Base-by-base conservation (phyloP, 2,113 vertebrate genomes). In the Cynopterus brachyotis region DNA sequence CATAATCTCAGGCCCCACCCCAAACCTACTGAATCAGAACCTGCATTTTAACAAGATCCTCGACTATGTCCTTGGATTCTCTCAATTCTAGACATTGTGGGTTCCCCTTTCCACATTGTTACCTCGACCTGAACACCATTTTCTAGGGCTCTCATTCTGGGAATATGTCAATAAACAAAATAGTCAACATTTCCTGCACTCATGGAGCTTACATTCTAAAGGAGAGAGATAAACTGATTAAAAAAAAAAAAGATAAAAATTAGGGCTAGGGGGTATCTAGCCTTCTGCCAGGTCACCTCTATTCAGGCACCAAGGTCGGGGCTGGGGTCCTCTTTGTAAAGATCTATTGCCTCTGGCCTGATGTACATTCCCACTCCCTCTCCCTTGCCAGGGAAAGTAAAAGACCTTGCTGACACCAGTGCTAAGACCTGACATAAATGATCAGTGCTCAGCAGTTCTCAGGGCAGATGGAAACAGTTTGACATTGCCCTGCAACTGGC, bases 381-480 rank as follows among this genome's bases (percentile, higher is more conserved):
- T 94, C 42, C 53, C 75, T 69, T n/a, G 50, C 55, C n/a, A 24
- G 64, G 50, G 53, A 12, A 80, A 37, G 88, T n/a, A 30, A 64
- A 79, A 55, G 70, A 22, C 84, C 67, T 69, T 32, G 45, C 59
- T 47, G 78, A n/a, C 57, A 47, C 55, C 13, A 6, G 3, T 20
- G 82, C 1, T 15, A 55, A 40, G 22, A 67, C 20, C 32, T 91
- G 78, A 82, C 60, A 59, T 26, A 35, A 95, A 78, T 7, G 4
- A 78, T 19, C 7, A 11, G 24, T 87, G 37, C 45, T 73, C 9
- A 19, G 28, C 83, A 78, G 53, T 55, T 64, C 78, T 24, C 83
- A 70, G 64, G 64, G 50, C n/a, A 92, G 59, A 90, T 1, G 75
- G 37, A 59, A 96, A 40, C 85, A 94, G 35, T 59, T 79, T 95